Evolutionary conservation across 2,797 vertebrate species (phyloP), one percentile per base, ranked within the genome.

Genomic region (Acrossocheilus fasciatus): DNA sequence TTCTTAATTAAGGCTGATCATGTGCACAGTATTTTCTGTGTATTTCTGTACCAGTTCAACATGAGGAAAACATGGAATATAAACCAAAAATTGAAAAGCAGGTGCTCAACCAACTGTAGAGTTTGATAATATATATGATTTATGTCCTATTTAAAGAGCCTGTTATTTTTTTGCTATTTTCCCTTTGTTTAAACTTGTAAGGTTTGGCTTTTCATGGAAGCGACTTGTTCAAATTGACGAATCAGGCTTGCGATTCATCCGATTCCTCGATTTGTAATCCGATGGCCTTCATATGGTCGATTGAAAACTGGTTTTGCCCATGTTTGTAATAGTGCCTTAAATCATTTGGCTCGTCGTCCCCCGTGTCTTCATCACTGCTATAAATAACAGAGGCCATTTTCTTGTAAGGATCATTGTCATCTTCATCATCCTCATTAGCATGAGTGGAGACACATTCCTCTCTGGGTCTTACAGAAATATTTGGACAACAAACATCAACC

Each of bases 391-490:
- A 59, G 6, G 57, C 45, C 80, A 82, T 88, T 9, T 34, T 62
- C 47, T 76, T 88, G 68, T 90, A 88, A 3, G 83, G 88, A 86
- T 91, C 90, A 59, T 79, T 87, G 9, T 18, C 50, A 18, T 87
- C 84, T 20, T 52, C 77, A 23, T 54, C 81, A n/a, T 83, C 18
- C 50, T 84, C 70, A n/a, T 70, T 26, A 26, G 39, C 54, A 45
- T 75, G 20, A 6, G 62, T 23, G 47, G 34, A 26, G 34, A 6
- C 34, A 26, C 4, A 72, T 54, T 43, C 26, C 41, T 50, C 76
- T 62, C 59, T 82, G 50, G 39, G 69, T 20, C 72, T 54, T 86
- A 47, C 59, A 84, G 52, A 74, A 59, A 20, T 20, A 30, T 57
- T 70, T 64, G 26, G 9, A 54, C 64, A 59, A 34, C 73, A n/a